Base-by-base conservation (phyloP, 2,797 vertebrate species). In the Gadopsis marmoratus region DNA sequence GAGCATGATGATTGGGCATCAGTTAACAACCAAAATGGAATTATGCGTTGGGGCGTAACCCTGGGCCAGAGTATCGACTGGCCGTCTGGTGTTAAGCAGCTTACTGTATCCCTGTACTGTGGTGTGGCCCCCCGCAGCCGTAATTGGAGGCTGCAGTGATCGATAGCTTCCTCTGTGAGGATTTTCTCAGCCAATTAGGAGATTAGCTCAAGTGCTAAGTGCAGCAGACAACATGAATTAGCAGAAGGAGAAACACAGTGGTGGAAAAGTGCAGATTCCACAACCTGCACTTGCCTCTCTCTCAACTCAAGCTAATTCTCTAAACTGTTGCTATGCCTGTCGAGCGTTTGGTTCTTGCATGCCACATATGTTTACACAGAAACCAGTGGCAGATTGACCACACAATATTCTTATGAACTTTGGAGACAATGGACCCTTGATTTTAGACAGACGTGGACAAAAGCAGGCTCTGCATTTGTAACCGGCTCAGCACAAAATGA, bases 121-220 rank as follows among this genome's bases (percentile, higher is more conserved):
- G 78, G 69, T 76, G 84, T 73, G 60, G 48, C 69, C 80, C 79
- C 81, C 65, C 13, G 60, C 74, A 86, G 88, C 74, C 48, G 66
- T 93, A 94, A 95, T 89, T 92, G 91, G 89, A 94, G 79, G 88
- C 88, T 86, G 88, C 62, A 73, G 77, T 55, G 82, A 95, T 96
- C 94, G 75, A 95, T 95, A 83, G 89, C 84, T 90, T 94, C 92
- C 91, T 92, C 89, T 83, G 89, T 82, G 73, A 94, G 93, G 93
- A 94, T 95, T 95, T 95, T 93, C 92, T 87, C 92, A 92, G 91
- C 91, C 93, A 96, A 95, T 95, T 94, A 95, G 91, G 87, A 89
- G 94, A 95, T 95, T 94, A 94, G 91, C 85, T 92, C 71, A 83
- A 87, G 86, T 78, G 79, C 87, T 92, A 94, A 94, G 90, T 92